These are phyloP conservation scores for Tenrec ecaudatus DNA, from an alignment of 2,113 vertebrate species.

Conservation along the genomic window DNA sequence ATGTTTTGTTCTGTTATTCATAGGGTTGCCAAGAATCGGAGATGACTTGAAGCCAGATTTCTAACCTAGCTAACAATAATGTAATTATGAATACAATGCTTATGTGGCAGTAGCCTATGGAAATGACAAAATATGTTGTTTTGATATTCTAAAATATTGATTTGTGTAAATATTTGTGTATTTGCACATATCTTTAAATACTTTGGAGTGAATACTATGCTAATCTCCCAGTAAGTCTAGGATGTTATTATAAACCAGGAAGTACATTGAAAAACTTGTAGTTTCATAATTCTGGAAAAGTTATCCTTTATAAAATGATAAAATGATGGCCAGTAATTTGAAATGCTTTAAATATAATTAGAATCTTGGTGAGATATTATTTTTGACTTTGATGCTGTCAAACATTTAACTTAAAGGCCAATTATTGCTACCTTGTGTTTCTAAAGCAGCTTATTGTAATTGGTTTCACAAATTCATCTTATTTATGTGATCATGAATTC, in stretches of 20 bases:
- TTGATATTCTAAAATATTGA: slow-evolving; percentile 20
- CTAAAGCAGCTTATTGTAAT: not conserved
- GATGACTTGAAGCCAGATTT: too few species aligned
- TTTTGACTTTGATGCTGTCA: not conserved
- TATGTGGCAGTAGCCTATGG: not conserved
- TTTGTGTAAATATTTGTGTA: not conserved
- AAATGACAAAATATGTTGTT: slow-evolving; percentile 9
- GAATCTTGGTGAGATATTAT: not conserved
- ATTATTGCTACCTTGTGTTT: not conserved
- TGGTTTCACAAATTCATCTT: not conserved
- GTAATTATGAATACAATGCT: not conserved
- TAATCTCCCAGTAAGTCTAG: not conserved
- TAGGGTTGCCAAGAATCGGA: not conserved
- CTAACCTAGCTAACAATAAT: too few species aligned
- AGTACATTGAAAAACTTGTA: not conserved
- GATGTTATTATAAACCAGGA: not conserved
- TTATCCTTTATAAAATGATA: slow-evolving; percentile 32
- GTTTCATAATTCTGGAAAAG: not conserved
- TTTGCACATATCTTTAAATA: slow-evolving; percentile 20
- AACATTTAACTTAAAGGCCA: not conserved
- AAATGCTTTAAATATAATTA: slow-evolving; percentile 5
- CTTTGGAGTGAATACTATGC: not conserved
- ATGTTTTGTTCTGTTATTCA: not conserved
- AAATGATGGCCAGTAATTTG: not conserved
- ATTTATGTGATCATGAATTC: not conserved